Conservation (phyloP, 2,797 vertebrate species). For the Gallinago solitaria region DNA sequence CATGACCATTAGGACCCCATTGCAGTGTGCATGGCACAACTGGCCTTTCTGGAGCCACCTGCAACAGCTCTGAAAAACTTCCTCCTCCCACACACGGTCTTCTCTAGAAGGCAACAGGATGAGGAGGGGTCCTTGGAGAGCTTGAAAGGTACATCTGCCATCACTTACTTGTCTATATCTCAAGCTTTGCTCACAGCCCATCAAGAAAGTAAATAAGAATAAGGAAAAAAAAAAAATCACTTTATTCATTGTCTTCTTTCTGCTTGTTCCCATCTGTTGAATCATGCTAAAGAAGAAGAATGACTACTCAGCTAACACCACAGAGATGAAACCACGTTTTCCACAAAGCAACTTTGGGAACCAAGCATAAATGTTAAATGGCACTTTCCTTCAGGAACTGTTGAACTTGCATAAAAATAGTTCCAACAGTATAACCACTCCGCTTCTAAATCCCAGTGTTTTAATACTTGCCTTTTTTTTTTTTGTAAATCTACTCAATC, state of each 20-base stretch:
- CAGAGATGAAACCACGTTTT: accelerated
- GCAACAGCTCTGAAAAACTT: background rate
- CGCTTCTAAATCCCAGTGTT: background rate
- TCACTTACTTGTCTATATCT: background rate
- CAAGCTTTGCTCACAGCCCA: background rate
- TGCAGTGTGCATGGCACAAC: background rate
- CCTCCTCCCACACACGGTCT: background rate
- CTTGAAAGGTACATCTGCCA: background rate
- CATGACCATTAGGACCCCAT: accelerated
- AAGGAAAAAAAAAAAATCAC: background rate
- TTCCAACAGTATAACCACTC: background rate
- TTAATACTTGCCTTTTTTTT: background rate
- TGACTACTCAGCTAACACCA: background rate
- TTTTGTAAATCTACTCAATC: background rate
- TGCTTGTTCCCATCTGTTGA: background rate
- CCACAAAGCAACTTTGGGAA: background rate
- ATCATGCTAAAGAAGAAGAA: background rate
- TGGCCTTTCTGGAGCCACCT: background rate
- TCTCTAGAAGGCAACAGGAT: background rate
- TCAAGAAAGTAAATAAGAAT: background rate
- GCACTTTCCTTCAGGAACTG: background rate
- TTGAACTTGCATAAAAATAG: background rate
- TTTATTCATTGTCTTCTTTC: background rate
- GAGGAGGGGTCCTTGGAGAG: background rate
- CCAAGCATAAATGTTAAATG: background rate